These are phyloP conservation scores for Protonibea diacanthus DNA, from an alignment of 2,797 vertebrate species.

Conservation along the genomic window DNA sequence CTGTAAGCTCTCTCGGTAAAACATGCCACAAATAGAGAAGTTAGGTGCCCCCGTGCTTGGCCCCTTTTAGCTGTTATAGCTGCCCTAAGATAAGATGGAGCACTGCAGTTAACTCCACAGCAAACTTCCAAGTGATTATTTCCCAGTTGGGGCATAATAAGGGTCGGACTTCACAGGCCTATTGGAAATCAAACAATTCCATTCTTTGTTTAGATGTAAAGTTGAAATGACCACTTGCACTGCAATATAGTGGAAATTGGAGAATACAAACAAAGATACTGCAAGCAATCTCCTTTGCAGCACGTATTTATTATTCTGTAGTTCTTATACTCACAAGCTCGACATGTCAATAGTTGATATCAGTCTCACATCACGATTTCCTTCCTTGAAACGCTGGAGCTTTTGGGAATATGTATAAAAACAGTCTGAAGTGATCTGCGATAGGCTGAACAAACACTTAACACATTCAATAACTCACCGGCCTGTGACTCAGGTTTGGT, in stretches of 20 bases:
- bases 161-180: conserved; percentile 14
- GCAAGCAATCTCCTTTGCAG: conserved; percentile 10
- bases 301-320: conserved; percentile 21
- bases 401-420: conserved; percentile 37
- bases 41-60: conserved; percentile 7
- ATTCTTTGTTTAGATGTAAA: conserved; percentile 21
- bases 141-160: conserved; percentile 31
- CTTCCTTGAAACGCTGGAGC: conserved; percentile 25
- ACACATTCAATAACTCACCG: conserved; percentile 20
- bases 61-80: conserved; percentile 25
- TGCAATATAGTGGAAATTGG: conserved; percentile 9
- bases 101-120: conserved; percentile 26
- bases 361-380: conserved; percentile 22
- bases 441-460: conserved; percentile 66
- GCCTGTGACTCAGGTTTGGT: conserved; percentile 18
- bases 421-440: conserved; percentile 52
- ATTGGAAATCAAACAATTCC: conserved; percentile 38
- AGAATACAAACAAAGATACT: conserved; percentile 8
- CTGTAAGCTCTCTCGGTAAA: conserved; percentile 17
- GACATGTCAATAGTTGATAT: conserved; percentile 42
- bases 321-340: conserved; percentile 11
- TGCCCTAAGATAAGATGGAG: conserved; percentile 42
- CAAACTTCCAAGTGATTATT: conserved; percentile 47
- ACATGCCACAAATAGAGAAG: conserved; percentile 37
- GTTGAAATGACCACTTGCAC: conserved; percentile 13